Evolutionary conservation across 2,888 invertebrate genomes (phyloP), one percentile per base, ranked within the genome.

Genomic region (Sphaerophoria taeniata): DNA sequence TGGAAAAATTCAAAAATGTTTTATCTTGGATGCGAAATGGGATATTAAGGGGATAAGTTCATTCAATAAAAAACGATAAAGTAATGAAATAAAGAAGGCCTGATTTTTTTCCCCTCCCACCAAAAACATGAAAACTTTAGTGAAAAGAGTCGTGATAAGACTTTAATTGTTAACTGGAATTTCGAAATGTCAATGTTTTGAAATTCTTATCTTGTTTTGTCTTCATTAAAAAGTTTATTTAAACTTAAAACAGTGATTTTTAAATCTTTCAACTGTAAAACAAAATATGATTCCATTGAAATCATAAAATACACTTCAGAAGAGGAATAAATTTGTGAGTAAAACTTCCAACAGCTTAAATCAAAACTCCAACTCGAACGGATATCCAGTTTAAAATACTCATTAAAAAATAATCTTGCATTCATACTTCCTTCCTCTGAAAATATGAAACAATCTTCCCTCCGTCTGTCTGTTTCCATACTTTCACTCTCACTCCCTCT

Each of bases 371-470:
- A 39, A 4, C 14, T 12, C 3, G 6, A 60, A 60, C 39, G 16
- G 39, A 60, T 43, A 6, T 39, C 60, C 39, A 11, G 39, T 39
- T 43, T 63, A 47, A 63, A 47, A 47, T 34, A 14, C 47, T 47
- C 47, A 14, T 63, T 45, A 61, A 60, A 24, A 61, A 61, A 61
- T 6, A 33, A 45, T 47, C 31, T 56, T 69, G n/a, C 33, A 63
- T 43, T 63, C 33, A 34, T 33, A 45, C 71, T 71, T 76, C 60
- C 76, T 81, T 72, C 71, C 53, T 67, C 61, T 61, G 6, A 55
- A 55, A 63, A 55, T 16, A 45, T 61, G 47, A 72, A 60, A 60
- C 43, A 36, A 47, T 71, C 71, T 71, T n/a, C 2, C 24, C 2
- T 24, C 24, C 24, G 1, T 24, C 24, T 2, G 24, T 24, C 24